These are phyloP conservation scores for Schrankia costaestrigalis DNA, from an alignment of 2,888 invertebrate genomes.

Conservation along the genomic window DNA sequence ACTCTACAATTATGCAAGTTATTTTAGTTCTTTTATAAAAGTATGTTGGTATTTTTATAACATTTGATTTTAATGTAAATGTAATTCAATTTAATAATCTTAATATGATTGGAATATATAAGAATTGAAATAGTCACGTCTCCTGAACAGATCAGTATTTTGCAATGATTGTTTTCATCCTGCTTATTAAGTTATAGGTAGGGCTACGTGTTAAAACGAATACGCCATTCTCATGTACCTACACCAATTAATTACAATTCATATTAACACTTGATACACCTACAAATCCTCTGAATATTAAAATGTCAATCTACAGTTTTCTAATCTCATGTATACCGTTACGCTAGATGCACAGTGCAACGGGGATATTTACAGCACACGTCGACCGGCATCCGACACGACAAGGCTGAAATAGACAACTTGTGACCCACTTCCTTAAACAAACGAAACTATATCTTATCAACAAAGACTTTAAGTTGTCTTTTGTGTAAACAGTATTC, in stretches of 20 bases:
- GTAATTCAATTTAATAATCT: too few relatives aligned
- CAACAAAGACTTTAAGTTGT: conserved; percentile 20
- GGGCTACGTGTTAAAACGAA: too few relatives aligned
- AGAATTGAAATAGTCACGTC: too few relatives aligned
- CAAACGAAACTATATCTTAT: conserved; percentile 37
- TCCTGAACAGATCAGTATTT: too few relatives aligned
- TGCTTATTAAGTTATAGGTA: too few relatives aligned
- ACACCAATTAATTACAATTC: too few relatives aligned
- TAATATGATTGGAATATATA: too few relatives aligned
- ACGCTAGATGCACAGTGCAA: conserved; percentile 66
- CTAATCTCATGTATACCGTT: conserved; percentile 18
- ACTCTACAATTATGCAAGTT: conserved; percentile 24
- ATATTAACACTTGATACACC: too few relatives aligned
- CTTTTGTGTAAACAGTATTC: conserved; percentile 20
- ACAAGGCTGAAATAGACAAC: conserved; percentile 65
- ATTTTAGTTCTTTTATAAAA: conserved; percentile 3
- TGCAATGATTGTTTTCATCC: too few relatives aligned
- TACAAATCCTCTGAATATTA: too few relatives aligned
- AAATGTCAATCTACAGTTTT: conserved; percentile 10
- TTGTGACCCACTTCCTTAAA: conserved; percentile 64
- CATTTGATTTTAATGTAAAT: too few relatives aligned
- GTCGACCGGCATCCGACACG: conserved; percentile 57
- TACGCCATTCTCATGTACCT: too few relatives aligned
- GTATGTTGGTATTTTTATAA: conserved; percentile 1
- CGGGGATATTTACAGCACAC: conserved; percentile 64